Evolutionary conservation across 1,140 invertebrate species (phyloP).

Genomic region (Drosophila bocqueti): DNA sequence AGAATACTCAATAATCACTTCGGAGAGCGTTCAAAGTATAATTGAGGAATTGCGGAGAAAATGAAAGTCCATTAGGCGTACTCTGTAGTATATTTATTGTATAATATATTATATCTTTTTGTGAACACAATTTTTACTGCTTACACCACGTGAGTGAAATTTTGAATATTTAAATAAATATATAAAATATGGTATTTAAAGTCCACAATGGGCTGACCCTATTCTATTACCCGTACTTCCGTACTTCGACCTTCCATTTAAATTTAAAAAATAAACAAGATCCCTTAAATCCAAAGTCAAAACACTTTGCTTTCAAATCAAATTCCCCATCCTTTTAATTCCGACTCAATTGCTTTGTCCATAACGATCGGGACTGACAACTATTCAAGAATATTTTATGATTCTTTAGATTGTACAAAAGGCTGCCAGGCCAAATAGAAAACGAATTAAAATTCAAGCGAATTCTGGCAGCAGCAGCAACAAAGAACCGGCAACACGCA

Average conservation of each 20-base stretch:
- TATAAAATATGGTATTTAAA: neutral
- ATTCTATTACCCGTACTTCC: neutral
- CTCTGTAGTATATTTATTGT: neutral
- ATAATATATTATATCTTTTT: neutral
- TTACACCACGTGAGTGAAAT: constrained; percentile 1
- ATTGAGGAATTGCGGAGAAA: constrained; percentile 15
- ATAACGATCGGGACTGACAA: constrained; percentile 35
- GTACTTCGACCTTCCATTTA: neutral
- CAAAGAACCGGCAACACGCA: constrained; percentile 54
- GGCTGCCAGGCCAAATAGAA: constrained; percentile 55
- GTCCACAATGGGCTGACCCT: neutral
- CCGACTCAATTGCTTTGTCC: constrained; percentile 13
- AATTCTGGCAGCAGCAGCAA: constrained; percentile 32
- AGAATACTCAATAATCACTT: constrained; percentile 13
- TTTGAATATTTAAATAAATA: neutral
- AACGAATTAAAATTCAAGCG: constrained; percentile 68
- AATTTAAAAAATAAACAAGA: neutral
- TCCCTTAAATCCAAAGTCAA: neutral
- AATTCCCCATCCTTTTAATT: constrained; percentile 9
- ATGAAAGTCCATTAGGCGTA: constrained; percentile 27
- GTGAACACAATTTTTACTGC: neutral
- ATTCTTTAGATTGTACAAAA: constrained; percentile 53
- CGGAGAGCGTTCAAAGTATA: constrained; percentile 5
- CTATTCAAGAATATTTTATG: constrained; percentile 52
- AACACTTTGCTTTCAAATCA: constrained; percentile 6